These are phyloP conservation scores for Centropus bengalensis DNA, from an alignment of 2,113 vertebrate species.

Conservation along the genomic window DNA sequence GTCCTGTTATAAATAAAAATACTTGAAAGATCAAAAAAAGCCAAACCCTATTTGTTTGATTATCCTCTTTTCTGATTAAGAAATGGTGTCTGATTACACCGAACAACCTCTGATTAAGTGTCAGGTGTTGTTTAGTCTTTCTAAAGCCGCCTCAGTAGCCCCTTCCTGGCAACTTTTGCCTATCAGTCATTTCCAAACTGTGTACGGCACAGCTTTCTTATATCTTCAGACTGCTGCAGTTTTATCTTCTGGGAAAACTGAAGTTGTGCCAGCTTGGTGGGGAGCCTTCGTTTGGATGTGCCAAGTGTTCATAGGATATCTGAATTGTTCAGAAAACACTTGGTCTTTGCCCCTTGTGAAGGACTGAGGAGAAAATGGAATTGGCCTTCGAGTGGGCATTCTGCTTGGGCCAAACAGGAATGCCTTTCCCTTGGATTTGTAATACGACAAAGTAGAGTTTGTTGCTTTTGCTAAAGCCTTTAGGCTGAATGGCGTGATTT, in stretches of 20 bases:
- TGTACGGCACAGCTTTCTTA: neutral
- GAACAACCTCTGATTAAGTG: neutral
- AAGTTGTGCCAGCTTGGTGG: neutral
- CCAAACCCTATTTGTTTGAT: neutral
- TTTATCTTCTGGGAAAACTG: neutral
- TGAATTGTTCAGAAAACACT: neutral
- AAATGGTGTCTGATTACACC: neutral
- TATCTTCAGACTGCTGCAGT: neutral
- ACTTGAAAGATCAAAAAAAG: neutral
- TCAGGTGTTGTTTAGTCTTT: neutral
- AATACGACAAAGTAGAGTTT: neutral
- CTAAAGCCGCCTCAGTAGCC: neutral
- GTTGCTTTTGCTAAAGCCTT: neutral
- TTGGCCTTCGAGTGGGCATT: neutral
- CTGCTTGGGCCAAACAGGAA: neutral
- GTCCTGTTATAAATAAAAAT: neutral
- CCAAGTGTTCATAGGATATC: neutral
- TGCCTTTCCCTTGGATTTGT: neutral
- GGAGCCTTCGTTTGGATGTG: neutral
- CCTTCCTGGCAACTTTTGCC: neutral
- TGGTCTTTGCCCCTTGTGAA: neutral
- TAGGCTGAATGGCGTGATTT: neutral
- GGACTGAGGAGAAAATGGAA: neutral
- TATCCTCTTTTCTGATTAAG: neutral
- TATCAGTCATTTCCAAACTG: neutral